Evolutionary conservation across 2,888 invertebrate species (phyloP), one percentile per base, ranked within the genome.

Genomic region (Druceiella hillmani): DNA sequence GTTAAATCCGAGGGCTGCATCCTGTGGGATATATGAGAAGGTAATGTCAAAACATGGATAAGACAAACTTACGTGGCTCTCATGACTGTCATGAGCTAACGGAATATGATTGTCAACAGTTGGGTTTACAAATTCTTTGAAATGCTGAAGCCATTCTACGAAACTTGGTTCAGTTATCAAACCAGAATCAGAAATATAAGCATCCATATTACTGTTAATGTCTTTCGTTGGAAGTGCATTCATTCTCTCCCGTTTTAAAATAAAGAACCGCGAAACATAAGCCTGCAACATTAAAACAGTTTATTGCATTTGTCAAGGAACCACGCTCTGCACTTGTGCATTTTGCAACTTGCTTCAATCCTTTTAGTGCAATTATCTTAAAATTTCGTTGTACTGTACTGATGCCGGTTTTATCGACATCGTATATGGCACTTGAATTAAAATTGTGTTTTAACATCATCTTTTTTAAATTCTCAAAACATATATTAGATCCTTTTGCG

Each of bases 1-100:
- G 47, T 36, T 6, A 51, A 43, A 17, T 50, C 50, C 1, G 50
- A 26, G 1, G 52, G 51, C 41, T 50, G 52, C 40, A 48, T 47
- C 14, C 48, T 33, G 31, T 16, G 11, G 31, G 15, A 45, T 38
- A 44, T n/a, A n/a, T n/a, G n/a, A n/a, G n/a, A n/a, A n/a, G n/a
- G n/a, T n/a, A n/a, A n/a, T n/a, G n/a, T n/a, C n/a, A n/a, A n/a
- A n/a, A n/a, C n/a, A n/a, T n/a, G n/a, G n/a, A n/a, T n/a, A n/a
- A n/a, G n/a, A 45, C 45, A 32, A 43, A 44, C n/a, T 44, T 42
- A 9, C 43, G 38, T 22, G 41, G 41, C 6, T 40, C 42, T 20
- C 38, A 35, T 27, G 33, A 12, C 35, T 47, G 44, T 9, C 44
- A 22, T 6, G 42, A 40, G 1, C 47, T 47, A 4, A 50, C 48